These are phyloP conservation scores for Amphiprion percula DNA, from an alignment of 2,113 vertebrate genomes.

Conservation along the genomic window DNA sequence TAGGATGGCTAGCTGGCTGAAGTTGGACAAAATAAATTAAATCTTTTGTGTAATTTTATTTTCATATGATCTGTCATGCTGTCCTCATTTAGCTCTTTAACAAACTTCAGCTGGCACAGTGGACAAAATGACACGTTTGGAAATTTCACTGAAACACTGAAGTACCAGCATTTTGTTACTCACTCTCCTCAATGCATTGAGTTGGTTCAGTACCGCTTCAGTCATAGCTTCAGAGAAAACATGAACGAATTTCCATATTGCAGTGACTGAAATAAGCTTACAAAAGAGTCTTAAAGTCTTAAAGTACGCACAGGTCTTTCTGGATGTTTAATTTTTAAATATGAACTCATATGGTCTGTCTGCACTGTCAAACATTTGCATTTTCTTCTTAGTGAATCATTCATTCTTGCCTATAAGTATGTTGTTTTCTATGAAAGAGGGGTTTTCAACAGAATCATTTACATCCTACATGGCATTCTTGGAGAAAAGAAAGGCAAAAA, in stretches of 20 bases:
- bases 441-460: background rate
- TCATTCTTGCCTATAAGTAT: no score
- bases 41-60: conserved; percentile 35
- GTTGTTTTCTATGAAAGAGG: no score
- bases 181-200: background rate
- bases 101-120: conserved; percentile 8
- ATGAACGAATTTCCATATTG: background rate
- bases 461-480: background rate
- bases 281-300: background rate
- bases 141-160: background rate
- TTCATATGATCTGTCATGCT: conserved; percentile 2
- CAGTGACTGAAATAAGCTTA: background rate
- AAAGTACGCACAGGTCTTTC: background rate
- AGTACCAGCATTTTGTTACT: conserved; percentile 3
- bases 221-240: conserved; percentile 18
- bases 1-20: conserved; percentile 33
- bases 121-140: conserved; percentile 25
- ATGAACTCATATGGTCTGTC: background rate
- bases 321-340: background rate
- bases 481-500: background rate
- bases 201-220: conserved; percentile 44
- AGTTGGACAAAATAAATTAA: conserved; percentile 59
- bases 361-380: background rate
- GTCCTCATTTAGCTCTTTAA: conserved; percentile 10
- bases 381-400: no score